These are phyloP conservation scores for Trochalopteron elliotii DNA, from an alignment of 2,113 vertebrate genomes.

Conservation along the genomic window DNA sequence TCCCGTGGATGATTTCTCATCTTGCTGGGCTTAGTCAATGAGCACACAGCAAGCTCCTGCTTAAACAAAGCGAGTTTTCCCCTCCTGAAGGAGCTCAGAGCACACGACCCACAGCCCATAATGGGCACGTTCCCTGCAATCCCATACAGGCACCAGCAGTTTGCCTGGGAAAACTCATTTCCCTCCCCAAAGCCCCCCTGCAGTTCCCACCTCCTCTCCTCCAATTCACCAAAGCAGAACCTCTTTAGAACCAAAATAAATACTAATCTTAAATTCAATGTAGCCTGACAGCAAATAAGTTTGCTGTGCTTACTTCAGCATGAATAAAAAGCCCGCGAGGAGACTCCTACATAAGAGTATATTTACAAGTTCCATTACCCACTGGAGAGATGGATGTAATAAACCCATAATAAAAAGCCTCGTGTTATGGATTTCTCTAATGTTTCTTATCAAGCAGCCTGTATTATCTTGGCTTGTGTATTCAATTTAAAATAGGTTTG, in stretches of 20 bases:
- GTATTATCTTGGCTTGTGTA: constrained; percentile 68
- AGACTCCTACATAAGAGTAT: constrained; percentile 70
- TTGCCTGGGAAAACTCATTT: constrained; percentile 5
- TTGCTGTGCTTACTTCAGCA: constrained; percentile 88
- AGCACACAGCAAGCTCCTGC: not conserved
- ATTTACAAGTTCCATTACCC: constrained; percentile 79
- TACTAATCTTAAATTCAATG: constrained; percentile 92
- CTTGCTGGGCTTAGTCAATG: not conserved
- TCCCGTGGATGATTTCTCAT: not conserved
- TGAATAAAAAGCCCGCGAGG: constrained; percentile 82
- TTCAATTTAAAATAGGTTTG: constrained; percentile 74
- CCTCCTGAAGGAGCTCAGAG: not conserved
- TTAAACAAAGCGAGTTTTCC: not conserved
- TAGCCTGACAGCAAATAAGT: constrained; percentile 91
- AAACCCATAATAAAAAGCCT: constrained; percentile 76
- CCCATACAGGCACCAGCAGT: not conserved
- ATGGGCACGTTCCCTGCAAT: fast-evolving
- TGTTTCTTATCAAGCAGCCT: constrained; percentile 73
- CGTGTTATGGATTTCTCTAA: constrained; percentile 75
- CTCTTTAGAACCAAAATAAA: constrained; percentile 89
- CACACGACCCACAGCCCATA: fast-evolving
- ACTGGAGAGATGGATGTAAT: constrained; percentile 77
- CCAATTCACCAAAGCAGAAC: constrained; percentile 79
- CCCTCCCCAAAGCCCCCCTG: not conserved
- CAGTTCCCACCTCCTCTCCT: constrained; percentile 39